These are phyloP conservation scores for Gasterosteus aculeatus DNA, from an alignment of 2,113 vertebrate species.

Conservation along the genomic window DNA sequence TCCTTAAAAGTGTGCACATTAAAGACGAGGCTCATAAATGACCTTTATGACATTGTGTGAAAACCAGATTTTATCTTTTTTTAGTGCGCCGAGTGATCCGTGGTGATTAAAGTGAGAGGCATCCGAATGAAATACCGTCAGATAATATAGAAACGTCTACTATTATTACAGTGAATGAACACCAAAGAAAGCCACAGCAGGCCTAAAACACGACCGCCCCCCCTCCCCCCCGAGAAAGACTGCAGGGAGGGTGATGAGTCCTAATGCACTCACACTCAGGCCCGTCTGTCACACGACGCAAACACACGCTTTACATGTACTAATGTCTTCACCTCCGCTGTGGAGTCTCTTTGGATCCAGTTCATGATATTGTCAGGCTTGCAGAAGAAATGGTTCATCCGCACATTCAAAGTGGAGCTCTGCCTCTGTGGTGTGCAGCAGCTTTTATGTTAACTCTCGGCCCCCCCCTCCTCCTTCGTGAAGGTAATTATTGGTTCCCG, in stretches of 20 bases:
- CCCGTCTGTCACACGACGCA: slow-evolving; percentile 45
- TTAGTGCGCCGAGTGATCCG: slow-evolving; percentile 23
- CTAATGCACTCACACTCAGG: slow-evolving; percentile 53
- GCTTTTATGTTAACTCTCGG: slow-evolving; percentile 69
- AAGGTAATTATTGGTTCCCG: slow-evolving; percentile 87
- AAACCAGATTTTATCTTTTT: slow-evolving; percentile 9
- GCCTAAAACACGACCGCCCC: slow-evolving; percentile 44
- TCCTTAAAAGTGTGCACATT: slow-evolving; percentile 55
- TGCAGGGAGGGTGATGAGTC: slow-evolving; percentile 29
- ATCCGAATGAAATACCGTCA: slow-evolving; percentile 31
- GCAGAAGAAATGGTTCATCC: slow-evolving; percentile 33
- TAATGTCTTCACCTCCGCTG: slow-evolving; percentile 44
- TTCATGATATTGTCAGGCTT: slow-evolving; percentile 46
- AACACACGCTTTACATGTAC: slow-evolving; percentile 57
- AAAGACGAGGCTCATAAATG: slow-evolving; percentile 30
- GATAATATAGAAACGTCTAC: slow-evolving; percentile 41
- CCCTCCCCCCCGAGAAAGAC: not conserved
- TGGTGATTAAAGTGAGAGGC: slow-evolving; percentile 37
- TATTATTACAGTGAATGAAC: slow-evolving; percentile 37
- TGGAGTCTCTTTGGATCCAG: slow-evolving; percentile 51
- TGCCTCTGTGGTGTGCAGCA: slow-evolving; percentile 21
- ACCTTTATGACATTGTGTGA: not conserved
- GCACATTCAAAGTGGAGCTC: slow-evolving; percentile 31
- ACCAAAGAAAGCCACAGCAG: slow-evolving; percentile 49
- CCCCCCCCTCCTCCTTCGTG: slow-evolving; percentile 85